Base-by-base conservation (phyloP, 2,797 vertebrate genomes). In the Eupleurogrammus muticus region DNA sequence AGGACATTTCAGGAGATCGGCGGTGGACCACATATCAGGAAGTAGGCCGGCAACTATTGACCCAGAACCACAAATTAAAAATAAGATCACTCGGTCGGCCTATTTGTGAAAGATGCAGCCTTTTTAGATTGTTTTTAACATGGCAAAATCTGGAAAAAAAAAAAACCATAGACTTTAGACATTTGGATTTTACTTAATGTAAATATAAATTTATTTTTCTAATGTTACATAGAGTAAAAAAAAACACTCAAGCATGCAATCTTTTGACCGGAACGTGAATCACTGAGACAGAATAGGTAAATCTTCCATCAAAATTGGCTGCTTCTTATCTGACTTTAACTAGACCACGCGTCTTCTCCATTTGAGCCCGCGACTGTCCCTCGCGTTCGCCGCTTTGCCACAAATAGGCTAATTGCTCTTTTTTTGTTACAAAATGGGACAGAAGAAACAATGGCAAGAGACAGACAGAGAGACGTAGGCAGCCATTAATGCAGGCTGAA, bases 361-460 rank as follows among this genome's bases (percentile, higher is more conserved):
- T 75, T 23, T 6, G 13, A 73, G 65, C 17, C 34, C 10, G 28
- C 46, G 28, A 11, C 52, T 4, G 50, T 78, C 82, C 83, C 86
- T 24, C 9, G 76, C 17, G 61, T 51, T 72, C 7, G 34, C 73
- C 53, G 66, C 66, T 58, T 49, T 47, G 13, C 67, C 64, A 57
- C 73, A 90, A 85, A 79, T 91, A 71, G 91, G 91, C 75, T 93
- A 93, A 93, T 93, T 91, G 86, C 78, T 89, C 63, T 55, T 83
- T 7, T n/a, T n/a, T n/a, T n/a, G n/a, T 57, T 69, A 21, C 46
- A 44, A 90, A 90, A 65, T 88, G 87, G 89, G 68, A 75, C 85
- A 72, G 66, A 71, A 40, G 16, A 47, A 76, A 63, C 0, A 14
- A 65, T 54, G 40, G 48, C 21, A 53, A 55, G 50, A 67, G 67